Base-by-base conservation (phyloP, 2,797 vertebrate species). In the Pangasius mekongensis region DNA sequence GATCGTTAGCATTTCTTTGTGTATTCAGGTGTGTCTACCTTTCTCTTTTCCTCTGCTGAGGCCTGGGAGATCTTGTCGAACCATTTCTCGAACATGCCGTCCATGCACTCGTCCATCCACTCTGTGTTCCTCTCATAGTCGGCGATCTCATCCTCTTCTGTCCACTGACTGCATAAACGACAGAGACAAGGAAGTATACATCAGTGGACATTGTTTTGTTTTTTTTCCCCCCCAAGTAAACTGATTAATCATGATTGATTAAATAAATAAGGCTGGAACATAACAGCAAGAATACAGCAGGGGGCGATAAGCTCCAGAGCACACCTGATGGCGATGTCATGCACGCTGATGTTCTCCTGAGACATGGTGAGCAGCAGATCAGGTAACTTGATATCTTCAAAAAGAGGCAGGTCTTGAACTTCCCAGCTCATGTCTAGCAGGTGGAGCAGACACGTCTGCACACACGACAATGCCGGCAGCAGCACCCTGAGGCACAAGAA, bases 81-180 rank as follows among this genome's bases (percentile, higher is more conserved):
- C 98, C 98, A 99, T 93, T 97, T 96, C 95, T 99, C 98, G 94
- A 99, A 99, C 97, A 98, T 98, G 66, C 97, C 96, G 39, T 99
- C 98, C 94, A 98, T 98, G 89, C 98, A 99, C 93, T 99, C 98
- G 62, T 99, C 98, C 98, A 99, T 98, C 98, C 98, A 99, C 89
- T 98, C 98, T 47, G 96, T 97, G 93, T 99, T 99, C 94, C 98
- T 97, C 94, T 98, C 98, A 92, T 98, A 99, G 94, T 98, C 98
- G 16, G 97, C 94, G 13, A 99, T 97, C 94, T 99, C 98, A 89
- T 99, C 98, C 92, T 99, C 98, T 94, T 99, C 98, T 2, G 97
- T 99, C 97, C 98, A 98, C 43, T 97, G 97, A 93, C 98, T 99
- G 89, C 90, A 58, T 22, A 77, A 85, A 84, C 3, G n/a, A 11